Evolutionary conservation across 2,888 invertebrate species (phyloP).

Genomic region (Sesamia inferens): DNA sequence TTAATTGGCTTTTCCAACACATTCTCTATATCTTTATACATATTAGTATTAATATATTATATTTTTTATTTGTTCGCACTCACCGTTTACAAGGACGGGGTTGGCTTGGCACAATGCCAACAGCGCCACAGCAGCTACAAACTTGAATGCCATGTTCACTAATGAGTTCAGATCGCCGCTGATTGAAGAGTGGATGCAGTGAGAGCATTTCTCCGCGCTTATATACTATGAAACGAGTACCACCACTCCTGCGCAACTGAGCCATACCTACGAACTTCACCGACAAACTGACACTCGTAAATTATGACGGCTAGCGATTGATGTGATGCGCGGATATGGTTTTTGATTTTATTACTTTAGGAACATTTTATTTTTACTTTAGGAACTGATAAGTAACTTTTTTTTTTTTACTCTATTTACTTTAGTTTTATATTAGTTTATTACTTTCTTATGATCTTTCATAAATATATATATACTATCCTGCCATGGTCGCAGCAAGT

Average conservation of each 20-base stretch:
- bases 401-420: no score
- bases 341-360: conserved; percentile 53
- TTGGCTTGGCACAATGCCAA: conserved; percentile 80
- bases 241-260: conserved; percentile 76
- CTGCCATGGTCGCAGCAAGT: no score
- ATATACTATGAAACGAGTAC: conserved; percentile 75
- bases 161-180: conserved; percentile 66
- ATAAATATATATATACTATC: no score
- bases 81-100: conserved; percentile 82
- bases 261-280: conserved; percentile 84
- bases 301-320: conserved; percentile 78
- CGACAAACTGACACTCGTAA: conserved; percentile 84
- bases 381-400: no score
- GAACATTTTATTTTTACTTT: conserved; percentile 43
- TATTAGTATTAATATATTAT: not conserved
- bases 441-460: no score
- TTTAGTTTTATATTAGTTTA: no score
- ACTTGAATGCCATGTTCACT: conserved; percentile 80
- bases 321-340: conserved; percentile 63
- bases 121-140: conserved; percentile 79
- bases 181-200: conserved; percentile 80
- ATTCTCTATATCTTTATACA: no score
- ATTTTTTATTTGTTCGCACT: conserved; percentile 61
- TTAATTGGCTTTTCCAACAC: not conserved
- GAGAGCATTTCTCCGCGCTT: conserved; percentile 88